Conservation (phyloP, 2,888 invertebrate species). For the Serripes groenlandicus region DNA sequence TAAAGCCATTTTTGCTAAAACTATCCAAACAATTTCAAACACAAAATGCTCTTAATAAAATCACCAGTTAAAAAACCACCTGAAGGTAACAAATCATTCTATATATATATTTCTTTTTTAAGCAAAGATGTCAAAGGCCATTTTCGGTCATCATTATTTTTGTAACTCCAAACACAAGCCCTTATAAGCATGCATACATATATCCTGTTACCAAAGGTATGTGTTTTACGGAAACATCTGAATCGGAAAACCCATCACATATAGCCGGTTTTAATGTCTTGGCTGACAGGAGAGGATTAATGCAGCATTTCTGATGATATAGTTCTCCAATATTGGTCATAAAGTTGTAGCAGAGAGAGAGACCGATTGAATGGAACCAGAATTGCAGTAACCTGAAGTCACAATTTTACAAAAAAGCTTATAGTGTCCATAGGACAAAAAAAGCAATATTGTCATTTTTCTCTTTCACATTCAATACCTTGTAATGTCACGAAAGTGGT, state of each 20-base stretch:
- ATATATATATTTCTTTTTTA: too few species aligned
- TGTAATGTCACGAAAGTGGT: constrained; percentile 6
- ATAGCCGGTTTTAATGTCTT: constrained; percentile 3
- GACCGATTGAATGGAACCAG: too few species aligned
- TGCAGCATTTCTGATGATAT: not conserved
- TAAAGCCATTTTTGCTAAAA: constrained; percentile 81
- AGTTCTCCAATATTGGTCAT: constrained; percentile 23
- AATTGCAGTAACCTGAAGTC: too few species aligned
- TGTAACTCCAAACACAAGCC: too few species aligned
- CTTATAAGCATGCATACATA: not conserved
- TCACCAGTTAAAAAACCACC: too few species aligned
- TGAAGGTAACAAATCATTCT: too few species aligned
- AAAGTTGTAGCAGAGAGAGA: too few species aligned
- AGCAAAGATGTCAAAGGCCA: too few species aligned
- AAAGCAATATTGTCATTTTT: constrained; percentile 14
- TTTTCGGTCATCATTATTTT: too few species aligned
- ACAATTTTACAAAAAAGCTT: too few species aligned
- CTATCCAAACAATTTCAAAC: not conserved
- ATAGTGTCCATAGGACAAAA: too few species aligned
- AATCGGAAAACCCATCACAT: constrained; percentile 8
- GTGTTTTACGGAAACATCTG: not conserved
- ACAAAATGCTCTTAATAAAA: not conserved
- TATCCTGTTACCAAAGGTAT: not conserved
- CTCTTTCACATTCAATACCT: constrained; percentile 15
- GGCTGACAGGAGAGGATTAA: constrained; percentile 15